Evolutionary conservation across 2,113 vertebrate species (phyloP).

Genomic region (Cavia porcellus): DNA sequence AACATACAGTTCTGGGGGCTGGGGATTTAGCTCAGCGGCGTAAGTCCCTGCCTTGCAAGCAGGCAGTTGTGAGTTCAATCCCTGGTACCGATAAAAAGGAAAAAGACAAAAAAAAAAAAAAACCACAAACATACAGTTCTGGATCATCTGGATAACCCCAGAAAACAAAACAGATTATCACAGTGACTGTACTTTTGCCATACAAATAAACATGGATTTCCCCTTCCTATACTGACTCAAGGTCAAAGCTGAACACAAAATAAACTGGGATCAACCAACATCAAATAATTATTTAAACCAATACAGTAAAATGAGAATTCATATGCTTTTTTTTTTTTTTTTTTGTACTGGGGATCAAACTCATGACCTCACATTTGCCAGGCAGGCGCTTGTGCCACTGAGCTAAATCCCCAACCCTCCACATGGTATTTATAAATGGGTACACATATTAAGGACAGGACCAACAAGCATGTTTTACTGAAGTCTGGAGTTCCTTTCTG

Average conservation of each 20-base stretch:
- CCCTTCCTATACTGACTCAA: not conserved
- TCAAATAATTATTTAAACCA: slow-evolving; percentile 31
- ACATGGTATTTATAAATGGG: slow-evolving; percentile 20
- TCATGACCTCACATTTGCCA: too few relatives aligned
- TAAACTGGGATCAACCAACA: slow-evolving; percentile 1
- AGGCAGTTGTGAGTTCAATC: too few relatives aligned
- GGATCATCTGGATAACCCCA: slow-evolving; percentile 10
- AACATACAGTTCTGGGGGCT: too few relatives aligned
- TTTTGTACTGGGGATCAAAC: too few relatives aligned
- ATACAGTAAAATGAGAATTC: slow-evolving; percentile 17
- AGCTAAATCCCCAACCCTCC: not conserved
- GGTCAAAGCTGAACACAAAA: slow-evolving; percentile 8
- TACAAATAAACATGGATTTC: not conserved
- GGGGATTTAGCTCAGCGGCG: too few relatives aligned
- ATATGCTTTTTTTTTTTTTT: not conserved
- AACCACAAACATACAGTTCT: slow-evolving; percentile 22
- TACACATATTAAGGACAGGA: not conserved
- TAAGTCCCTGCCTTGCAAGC: too few relatives aligned
- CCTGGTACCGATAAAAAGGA: too few relatives aligned
- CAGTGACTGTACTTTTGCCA: not conserved
- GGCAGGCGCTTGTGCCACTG: too few relatives aligned
- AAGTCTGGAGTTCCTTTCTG: not conserved
- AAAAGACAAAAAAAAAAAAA: too few relatives aligned
- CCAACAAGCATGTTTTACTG: slow-evolving; percentile 43
- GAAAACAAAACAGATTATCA: slow-evolving; percentile 50